Conservation (phyloP, 2,888 invertebrate species). For the Platypus cylindrus region DNA sequence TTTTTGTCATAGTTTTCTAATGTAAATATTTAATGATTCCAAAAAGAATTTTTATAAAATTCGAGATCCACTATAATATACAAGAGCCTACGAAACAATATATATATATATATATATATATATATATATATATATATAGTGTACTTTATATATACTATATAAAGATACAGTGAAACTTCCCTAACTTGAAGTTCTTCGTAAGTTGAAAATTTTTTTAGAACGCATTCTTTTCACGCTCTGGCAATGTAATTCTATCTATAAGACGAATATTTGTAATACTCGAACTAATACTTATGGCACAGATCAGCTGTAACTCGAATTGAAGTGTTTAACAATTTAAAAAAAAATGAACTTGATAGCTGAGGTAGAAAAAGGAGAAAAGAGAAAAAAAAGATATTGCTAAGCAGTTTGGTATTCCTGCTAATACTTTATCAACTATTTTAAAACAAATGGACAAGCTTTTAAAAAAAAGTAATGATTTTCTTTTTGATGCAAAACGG, state of each 20-base stretch:
- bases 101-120: too few relatives aligned
- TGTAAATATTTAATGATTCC: too few relatives aligned
- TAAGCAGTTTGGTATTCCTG: slow-evolving; percentile 3
- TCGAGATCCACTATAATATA: too few relatives aligned
- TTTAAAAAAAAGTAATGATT: background rate
- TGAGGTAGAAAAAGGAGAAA: slow-evolving; percentile 4
- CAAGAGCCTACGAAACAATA: too few relatives aligned
- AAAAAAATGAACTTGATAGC: slow-evolving; percentile 3
- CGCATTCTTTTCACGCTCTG: background rate
- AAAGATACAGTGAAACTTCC: background rate
- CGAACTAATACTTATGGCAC: slow-evolving; percentile 2
- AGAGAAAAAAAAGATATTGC: slow-evolving; percentile 4
- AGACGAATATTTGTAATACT: slow-evolving; percentile 2
- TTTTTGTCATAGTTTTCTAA: too few relatives aligned
- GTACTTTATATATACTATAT: too few relatives aligned
- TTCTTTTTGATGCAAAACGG: too few relatives aligned
- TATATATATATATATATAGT: too few relatives aligned
- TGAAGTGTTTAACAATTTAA: slow-evolving; percentile 3
- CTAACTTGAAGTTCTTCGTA: slow-evolving; percentile 2
- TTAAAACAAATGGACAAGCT: slow-evolving; percentile 1
- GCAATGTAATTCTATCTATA: too few relatives aligned
- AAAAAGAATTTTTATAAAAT: too few relatives aligned
- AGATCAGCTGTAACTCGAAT: slow-evolving; percentile 1
- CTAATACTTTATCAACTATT: slow-evolving; percentile 2
- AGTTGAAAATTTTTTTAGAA: slow-evolving; percentile 2